Evolutionary conservation across 2,888 invertebrate species (phyloP).

Genomic region (Mimachlamys varia): DNA sequence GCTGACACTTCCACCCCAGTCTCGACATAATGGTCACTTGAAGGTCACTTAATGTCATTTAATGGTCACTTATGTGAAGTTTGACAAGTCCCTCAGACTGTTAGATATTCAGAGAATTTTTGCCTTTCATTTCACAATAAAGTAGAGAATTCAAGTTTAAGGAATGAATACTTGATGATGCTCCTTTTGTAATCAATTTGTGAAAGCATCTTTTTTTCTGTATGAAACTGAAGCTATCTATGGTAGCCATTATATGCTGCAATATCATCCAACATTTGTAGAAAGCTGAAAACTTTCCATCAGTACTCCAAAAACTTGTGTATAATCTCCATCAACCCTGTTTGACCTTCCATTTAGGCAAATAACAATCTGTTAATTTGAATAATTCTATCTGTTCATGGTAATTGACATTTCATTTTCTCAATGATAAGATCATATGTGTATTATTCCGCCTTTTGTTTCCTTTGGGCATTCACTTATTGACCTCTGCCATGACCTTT

Average conservation of each 20-base stretch:
- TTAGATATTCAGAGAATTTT: constrained; percentile 17
- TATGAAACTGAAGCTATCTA: neutral
- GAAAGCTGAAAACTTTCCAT: neutral
- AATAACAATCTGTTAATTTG: neutral
- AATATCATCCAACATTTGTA: neutral
- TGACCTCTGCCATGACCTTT: constrained; percentile 12
- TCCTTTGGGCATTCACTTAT: neutral
- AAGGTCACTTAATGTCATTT: neutral
- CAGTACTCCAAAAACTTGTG: neutral
- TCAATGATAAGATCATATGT: neutral
- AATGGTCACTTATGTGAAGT: neutral
- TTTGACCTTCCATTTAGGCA: neutral
- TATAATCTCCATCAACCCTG: neutral
- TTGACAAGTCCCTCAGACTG: neutral
- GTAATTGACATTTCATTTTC: constrained; percentile 13
- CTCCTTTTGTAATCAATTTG: neutral
- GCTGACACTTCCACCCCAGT: neutral
- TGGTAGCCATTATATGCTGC: neutral
- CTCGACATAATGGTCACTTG: constrained; percentile 11
- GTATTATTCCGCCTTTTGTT: neutral
- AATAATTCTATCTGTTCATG: neutral
- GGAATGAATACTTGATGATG: neutral
- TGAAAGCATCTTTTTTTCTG: neutral
- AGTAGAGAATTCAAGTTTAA: neutral
- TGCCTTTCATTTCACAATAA: neutral